Conservation (phyloP, 2,113 vertebrate genomes). For the Microtus ochrogaster region DNA sequence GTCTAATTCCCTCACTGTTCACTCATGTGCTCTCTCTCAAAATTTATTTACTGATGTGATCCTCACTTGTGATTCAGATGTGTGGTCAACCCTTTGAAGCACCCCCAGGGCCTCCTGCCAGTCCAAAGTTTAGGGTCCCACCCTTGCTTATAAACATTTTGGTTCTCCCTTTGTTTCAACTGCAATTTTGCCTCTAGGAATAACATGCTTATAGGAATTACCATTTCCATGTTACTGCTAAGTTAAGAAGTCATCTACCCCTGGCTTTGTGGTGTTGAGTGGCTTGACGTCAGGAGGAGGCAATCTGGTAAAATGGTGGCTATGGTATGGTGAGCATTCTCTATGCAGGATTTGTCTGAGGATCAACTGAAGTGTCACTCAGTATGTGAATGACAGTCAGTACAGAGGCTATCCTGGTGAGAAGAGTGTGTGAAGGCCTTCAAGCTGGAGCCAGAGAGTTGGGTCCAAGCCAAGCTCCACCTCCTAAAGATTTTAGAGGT, state of each 20-base stretch:
- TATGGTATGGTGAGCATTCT: neutral
- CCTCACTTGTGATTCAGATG: neutral
- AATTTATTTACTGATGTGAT: neutral
- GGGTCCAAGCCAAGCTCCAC: neutral
- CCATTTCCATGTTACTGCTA: neutral
- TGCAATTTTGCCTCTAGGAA: neutral
- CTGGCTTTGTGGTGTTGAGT: neutral
- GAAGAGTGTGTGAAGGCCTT: neutral
- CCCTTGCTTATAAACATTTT: neutral
- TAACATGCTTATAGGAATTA: neutral
- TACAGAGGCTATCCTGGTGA: neutral
- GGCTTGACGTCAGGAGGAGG: neutral
- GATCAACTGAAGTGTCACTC: neutral
- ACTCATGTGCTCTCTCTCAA: neutral
- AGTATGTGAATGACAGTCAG: neutral
- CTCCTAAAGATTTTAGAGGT: neutral
- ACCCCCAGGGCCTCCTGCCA: too few species aligned
- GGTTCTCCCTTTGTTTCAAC: neutral
- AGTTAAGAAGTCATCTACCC: constrained; percentile 17
- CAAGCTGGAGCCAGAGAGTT: neutral
- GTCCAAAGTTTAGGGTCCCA: neutral
- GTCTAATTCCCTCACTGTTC: neutral
- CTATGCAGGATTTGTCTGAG: neutral
- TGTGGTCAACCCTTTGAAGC: neutral
- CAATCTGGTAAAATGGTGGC: neutral